Conservation (phyloP, 2,113 vertebrate species). For the Addax nasomaculatus region DNA sequence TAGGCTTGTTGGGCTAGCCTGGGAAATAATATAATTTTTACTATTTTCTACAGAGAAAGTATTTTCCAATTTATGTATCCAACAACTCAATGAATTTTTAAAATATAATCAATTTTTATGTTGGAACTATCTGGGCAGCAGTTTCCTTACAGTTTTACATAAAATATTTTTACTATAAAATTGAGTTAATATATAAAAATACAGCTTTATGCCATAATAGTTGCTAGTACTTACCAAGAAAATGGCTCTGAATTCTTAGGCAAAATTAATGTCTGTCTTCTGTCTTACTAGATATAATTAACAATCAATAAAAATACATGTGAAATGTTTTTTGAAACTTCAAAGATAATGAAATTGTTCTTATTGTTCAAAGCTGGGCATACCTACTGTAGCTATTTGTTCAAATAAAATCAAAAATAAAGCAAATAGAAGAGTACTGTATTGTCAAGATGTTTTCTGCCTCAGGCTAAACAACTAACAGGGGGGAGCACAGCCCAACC, state of each 20-base stretch:
- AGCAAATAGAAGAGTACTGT: not conserved
- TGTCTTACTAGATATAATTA: not conserved
- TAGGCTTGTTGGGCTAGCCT: not conserved
- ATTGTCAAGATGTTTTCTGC: not conserved
- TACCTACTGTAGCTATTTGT: not conserved
- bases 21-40: constrained; percentile 41
- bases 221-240: not conserved
- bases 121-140: constrained; percentile 32
- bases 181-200: constrained; percentile 54
- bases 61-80: constrained; percentile 46
- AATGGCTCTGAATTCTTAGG: not conserved
- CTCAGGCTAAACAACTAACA: not conserved
- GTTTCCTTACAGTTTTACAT: constrained; percentile 52
- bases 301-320: not conserved
- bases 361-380: not conserved
- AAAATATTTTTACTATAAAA: constrained; percentile 60
- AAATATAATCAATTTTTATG: constrained; percentile 36
- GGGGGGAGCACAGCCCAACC: not conserved
- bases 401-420: not conserved
- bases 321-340: not conserved
- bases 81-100: constrained; percentile 15
- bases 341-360: not conserved
- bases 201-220: constrained; percentile 48
- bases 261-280: not conserved
- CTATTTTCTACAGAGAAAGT: constrained; percentile 57